Base-by-base conservation (phyloP, 2,113 vertebrate genomes). In the Corythaeola cristata region DNA sequence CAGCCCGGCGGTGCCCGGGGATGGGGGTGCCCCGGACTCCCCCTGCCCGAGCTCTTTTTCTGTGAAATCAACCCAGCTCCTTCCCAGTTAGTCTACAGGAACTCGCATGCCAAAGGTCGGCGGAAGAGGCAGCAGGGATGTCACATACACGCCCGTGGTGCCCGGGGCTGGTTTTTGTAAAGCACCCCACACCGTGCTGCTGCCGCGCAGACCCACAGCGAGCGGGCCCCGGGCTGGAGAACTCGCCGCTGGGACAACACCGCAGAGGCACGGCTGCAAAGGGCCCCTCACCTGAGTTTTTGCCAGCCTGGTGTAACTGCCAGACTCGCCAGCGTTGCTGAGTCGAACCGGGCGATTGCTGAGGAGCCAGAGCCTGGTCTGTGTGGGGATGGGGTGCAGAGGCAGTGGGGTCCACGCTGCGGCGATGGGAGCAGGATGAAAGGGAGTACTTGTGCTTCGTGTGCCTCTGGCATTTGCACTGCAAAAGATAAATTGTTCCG, bases 321-420 rank as follows among this genome's bases (percentile, higher is more conserved):
- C 47, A 56, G 39, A 19, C 39, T 45, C 44, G 21, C 15, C n/a
- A 4, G 52, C 5, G 0, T 5, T 5, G 28, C 28, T 1, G 19
- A 45, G 33, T 21, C 2, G 8, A 62, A 23, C 3, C 24, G 9
- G n/a, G 30, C 0, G 1, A 50, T 4, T 47, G 52, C 26, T 9
- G 59, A 37, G 37, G 45, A 66, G 41, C 20, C 0, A 33, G 72
- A 33, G 53, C 26, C 39, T 8, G 49, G 22, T 11, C 5, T 19
- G 86, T 2, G 55, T 4, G 8, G 6, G 41, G 19, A 49, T 28
- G 27, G 27, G 15, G 19, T 9, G 4, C 22, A 6, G 55, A 49
- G 18, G 19, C 41, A 33, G 30, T 5, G 1, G 24, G 30, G 45
- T 28, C 44, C 4, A 1, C 0, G 10, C n/a, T 50, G 74, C 32